Evolutionary conservation across 2,888 invertebrate species (phyloP), one percentile per base, ranked within the genome.

Genomic region (Nebria brevicollis): DNA sequence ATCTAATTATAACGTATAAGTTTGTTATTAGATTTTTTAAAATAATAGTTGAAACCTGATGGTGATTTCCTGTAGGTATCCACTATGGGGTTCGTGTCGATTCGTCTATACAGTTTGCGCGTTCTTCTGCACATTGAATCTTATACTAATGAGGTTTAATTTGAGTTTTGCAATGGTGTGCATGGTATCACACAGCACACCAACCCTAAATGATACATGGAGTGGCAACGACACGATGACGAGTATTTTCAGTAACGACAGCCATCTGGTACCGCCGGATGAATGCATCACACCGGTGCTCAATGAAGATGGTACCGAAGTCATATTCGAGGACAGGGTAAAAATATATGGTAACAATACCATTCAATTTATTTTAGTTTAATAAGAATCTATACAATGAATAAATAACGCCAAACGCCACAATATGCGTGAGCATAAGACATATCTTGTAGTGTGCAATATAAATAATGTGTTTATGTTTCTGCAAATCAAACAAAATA

Each of bases 131-230:
- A 87, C 88, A 82, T 83, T 88, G 6, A 84, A 86, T 13, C 88
- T 89, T 3, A 85, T 89, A 72, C 85, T 87, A 72, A 87, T 91
- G 86, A 87, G 91, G 8, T 89, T 91, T 79, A 91, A 91, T 85
- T 87, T 92, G 66, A 91, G 90, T 83, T 90, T 92, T 83, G 90
- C 91, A 4, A 89, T 92, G 74, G 89, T 92, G 3, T 91, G 91
- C 84, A 92, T 92, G 92, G 90, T 91, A 64, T 72, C 76, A 13
- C 76, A 81, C 72, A 73, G 13, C 15, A 73, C 72, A 64, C 72
- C 77, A 7, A 11, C 25, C 20, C 26, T 65, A 11, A 78, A 54
- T 26, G 73, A 75, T 73, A 41, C 43, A 13, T 73, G 73, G 73
- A 20, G 11, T 75, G 75, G 20, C 6, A 75, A 68, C 11, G 41